A percentile compares a stretch with the other conserved stretches of the same genome.
These are phyloP conservation scores for Calosoma granatense DNA, from an alignment of 1,140 invertebrate species.

Conservation along the genomic window DNA sequence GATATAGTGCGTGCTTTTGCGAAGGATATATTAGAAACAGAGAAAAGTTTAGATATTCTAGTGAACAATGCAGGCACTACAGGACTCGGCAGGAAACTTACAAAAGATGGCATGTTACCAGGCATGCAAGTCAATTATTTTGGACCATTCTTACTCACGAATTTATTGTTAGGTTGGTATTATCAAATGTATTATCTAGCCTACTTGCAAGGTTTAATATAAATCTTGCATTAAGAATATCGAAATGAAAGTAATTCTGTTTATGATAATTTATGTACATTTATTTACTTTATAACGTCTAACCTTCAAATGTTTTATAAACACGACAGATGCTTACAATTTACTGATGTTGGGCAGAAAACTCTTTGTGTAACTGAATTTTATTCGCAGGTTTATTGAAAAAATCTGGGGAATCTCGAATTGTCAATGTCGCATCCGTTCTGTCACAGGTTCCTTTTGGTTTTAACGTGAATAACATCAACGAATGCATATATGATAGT, in stretches of 20 bases:
- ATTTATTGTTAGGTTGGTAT: slow-evolving; percentile 45
- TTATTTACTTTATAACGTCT: not conserved
- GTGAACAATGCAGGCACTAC: slow-evolving; percentile 55
- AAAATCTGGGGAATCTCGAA: slow-evolving; percentile 29
- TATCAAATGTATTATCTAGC: too few relatives aligned
- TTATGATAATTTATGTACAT: not conserved
- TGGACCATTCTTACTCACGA: slow-evolving; percentile 54
- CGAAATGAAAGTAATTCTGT: not conserved
- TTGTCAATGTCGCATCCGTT: slow-evolving; percentile 34
- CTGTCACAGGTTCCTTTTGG: slow-evolving; percentile 27
- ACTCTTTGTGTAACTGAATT: too few relatives aligned
- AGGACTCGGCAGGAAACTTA: slow-evolving; percentile 29
- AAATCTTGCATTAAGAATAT: too few relatives aligned
- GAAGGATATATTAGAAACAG: slow-evolving; percentile 35
- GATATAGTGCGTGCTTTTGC: slow-evolving; percentile 41
- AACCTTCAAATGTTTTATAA: too few relatives aligned
- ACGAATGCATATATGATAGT: slow-evolving; percentile 15
- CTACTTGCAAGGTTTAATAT: not conserved
- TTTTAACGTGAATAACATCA: slow-evolving; percentile 33
- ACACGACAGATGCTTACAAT: too few relatives aligned
- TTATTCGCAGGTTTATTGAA: slow-evolving; percentile 30
- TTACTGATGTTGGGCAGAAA: too few relatives aligned
- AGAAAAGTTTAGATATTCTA: slow-evolving; percentile 49
- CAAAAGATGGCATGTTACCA: slow-evolving; percentile 47
- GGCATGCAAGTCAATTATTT: slow-evolving; percentile 56